phyloP scores from a whole-genome alignment of 2,888 invertebrate species.

The Ganaspis brasiliensis region DNA sequence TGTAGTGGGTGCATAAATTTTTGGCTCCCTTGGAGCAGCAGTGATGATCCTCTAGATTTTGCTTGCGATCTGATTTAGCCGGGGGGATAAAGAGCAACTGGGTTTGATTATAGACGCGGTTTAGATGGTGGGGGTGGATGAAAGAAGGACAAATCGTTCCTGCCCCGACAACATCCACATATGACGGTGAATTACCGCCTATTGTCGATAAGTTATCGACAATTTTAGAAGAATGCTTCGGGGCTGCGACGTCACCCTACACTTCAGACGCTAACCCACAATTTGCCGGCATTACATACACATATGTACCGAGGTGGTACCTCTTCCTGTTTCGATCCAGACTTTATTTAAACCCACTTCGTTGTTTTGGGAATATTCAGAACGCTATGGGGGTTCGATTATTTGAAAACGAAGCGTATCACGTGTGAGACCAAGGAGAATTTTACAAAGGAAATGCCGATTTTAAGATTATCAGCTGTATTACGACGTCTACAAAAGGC shows the following conservation, averaged over 20 bases:
- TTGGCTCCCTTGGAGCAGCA: too few relatives aligned
- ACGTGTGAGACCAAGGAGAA: conserved; percentile 9
- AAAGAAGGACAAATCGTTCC: conserved; percentile 51
- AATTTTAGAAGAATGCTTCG: conserved; percentile 74
- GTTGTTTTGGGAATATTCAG: neutral
- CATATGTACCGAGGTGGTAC: conserved; percentile 10
- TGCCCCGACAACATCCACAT: conserved; percentile 22
- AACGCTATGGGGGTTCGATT: conserved; percentile 22
- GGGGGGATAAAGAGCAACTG: conserved; percentile 16
- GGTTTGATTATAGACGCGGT: conserved; percentile 17
- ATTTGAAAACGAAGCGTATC: conserved; percentile 20
- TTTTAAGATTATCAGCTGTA: too few relatives aligned
- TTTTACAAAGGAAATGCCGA: too few relatives aligned
- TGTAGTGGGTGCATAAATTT: too few relatives aligned
- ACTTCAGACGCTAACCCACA: conserved; percentile 66
- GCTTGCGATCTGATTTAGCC: neutral
- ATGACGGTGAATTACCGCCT: conserved; percentile 68
- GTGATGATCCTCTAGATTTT: conserved; percentile 2
- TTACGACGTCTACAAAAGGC: too few relatives aligned
- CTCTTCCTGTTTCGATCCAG: conserved; percentile 45
- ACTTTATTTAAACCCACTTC: conserved; percentile 26
- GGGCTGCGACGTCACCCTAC: conserved; percentile 60
- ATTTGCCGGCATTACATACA: conserved; percentile 67
- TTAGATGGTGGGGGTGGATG: conserved; percentile 40
- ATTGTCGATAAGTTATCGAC: conserved; percentile 77